phyloP scores from a whole-genome alignment of 1,140 invertebrate genomes.

The Parapsyche elsis region DNA sequence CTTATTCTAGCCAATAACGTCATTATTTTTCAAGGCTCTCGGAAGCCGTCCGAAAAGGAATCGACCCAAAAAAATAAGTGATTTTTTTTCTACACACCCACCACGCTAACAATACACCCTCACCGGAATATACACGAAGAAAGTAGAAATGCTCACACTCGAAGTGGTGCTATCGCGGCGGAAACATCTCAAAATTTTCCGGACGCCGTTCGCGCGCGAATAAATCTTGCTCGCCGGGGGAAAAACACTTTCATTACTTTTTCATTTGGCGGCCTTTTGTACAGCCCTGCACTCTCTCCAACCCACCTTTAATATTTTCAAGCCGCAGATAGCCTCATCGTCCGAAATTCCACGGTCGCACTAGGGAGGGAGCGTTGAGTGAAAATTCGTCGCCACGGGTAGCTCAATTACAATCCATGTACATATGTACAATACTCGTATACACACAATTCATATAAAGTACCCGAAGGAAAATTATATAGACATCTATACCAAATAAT shows the following conservation, averaged over 20 bases:
- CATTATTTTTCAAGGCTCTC: too few relatives aligned
- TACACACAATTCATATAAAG: too few relatives aligned
- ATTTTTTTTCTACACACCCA: too few relatives aligned
- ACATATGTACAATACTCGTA: too few relatives aligned
- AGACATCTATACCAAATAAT: too few relatives aligned
- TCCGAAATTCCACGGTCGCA: background rate
- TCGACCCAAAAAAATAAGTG: too few relatives aligned
- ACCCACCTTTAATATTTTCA: background rate
- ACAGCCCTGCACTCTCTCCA: background rate
- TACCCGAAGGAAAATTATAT: too few relatives aligned
- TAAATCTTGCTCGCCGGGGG: conserved; percentile 26
- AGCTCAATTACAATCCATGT: background rate
- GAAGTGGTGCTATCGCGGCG: conserved; percentile 31
- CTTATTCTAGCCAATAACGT: too few relatives aligned
- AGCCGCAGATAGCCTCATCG: background rate
- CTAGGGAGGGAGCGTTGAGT: background rate
- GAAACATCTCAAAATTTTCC: conserved; percentile 40
- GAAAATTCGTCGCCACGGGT: background rate
- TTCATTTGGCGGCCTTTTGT: conserved; percentile 28
- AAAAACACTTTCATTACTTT: conserved; percentile 39
- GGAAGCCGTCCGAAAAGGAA: too few relatives aligned
- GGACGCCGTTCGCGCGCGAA: conserved; percentile 27
- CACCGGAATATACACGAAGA: background rate
- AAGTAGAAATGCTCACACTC: conserved; percentile 15
- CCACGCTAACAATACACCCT: too few relatives aligned